Evolutionary conservation across 2,113 vertebrate genomes (phyloP).

Genomic region (Tragulus kanchil): DNA sequence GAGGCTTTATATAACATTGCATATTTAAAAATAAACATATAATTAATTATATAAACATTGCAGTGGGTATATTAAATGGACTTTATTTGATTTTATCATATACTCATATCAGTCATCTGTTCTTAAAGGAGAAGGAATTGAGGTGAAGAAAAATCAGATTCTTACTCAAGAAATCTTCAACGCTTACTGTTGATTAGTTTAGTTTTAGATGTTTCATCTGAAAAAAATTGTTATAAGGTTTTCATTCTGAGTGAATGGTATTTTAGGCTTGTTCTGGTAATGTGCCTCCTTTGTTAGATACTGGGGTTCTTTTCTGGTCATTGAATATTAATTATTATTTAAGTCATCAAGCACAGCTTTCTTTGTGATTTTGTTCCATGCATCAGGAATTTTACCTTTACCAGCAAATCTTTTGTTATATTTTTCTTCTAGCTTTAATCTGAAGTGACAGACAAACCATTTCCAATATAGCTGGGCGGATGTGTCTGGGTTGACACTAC

Average conservation of each 20-base stretch:
- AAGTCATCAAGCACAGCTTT: constrained; percentile 61
- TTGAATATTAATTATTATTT: constrained; percentile 40
- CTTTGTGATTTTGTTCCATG: constrained; percentile 72
- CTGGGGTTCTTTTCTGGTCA: neutral
- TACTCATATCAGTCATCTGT: neutral
- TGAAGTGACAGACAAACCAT: constrained; percentile 89
- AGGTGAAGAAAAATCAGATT: neutral
- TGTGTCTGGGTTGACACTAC: constrained; percentile 85
- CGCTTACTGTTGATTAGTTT: neutral
- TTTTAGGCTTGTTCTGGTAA: neutral
- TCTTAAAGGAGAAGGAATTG: constrained; percentile 22
- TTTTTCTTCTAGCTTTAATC: constrained; percentile 76
- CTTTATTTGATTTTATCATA: neutral
- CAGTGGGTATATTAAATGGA: neutral
- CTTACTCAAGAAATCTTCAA: neutral
- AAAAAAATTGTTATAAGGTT: neutral
- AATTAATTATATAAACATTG: neutral
- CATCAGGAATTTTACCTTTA: constrained; percentile 77
- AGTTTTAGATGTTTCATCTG: neutral
- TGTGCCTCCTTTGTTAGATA: neutral
- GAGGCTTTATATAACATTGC: neutral
- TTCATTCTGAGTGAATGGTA: neutral
- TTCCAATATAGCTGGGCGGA: constrained; percentile 88
- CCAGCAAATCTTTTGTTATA: constrained; percentile 26
- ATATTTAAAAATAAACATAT: neutral